A percentile compares a stretch with the other conserved stretches of the same genome.
These are phyloP conservation scores for Ips nitidus DNA, from an alignment of 1,140 invertebrate species.

Conservation along the genomic window DNA sequence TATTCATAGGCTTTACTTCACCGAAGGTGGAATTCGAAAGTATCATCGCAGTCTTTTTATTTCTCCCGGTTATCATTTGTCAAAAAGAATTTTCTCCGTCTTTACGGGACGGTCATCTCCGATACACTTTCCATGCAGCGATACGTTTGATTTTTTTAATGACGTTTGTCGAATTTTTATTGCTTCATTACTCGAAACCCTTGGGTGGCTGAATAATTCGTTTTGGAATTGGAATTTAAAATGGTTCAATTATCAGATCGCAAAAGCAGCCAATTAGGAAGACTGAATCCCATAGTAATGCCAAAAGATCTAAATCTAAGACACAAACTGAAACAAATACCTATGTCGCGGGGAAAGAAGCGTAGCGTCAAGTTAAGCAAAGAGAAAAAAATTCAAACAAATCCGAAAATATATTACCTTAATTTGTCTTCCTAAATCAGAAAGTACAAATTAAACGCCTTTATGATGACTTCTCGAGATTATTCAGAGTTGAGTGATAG, in stretches of 20 bases:
- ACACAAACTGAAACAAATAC: constrained; percentile 20
- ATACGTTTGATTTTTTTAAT: constrained; percentile 8
- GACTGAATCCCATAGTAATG: constrained; percentile 25
- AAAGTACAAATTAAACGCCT: constrained; percentile 39
- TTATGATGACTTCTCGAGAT: constrained; percentile 38
- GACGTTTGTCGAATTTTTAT: constrained; percentile 20
- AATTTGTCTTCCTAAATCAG: constrained; percentile 39
- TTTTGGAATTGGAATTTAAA: background rate
- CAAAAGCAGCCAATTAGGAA: background rate
- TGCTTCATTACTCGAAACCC: constrained; percentile 3
- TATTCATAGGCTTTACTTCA: constrained; percentile 50
- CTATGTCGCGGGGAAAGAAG: constrained; percentile 18
- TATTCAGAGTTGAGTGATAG: constrained; percentile 36
- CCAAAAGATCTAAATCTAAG: constrained; percentile 24
- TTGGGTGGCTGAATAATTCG: too few species aligned
- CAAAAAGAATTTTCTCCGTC: constrained; percentile 36
- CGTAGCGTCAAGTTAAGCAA: constrained; percentile 14
- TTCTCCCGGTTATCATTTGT: constrained; percentile 45
- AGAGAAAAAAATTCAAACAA: constrained; percentile 31
- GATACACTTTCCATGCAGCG: constrained; percentile 22
- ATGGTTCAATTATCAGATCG: background rate
- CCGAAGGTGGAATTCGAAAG: constrained; percentile 43
- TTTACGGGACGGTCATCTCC: constrained; percentile 23
- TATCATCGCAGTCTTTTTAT: constrained; percentile 45
- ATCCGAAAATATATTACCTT: constrained; percentile 36